These are phyloP conservation scores for Pteromalus puparum DNA, from an alignment of 1,140 invertebrate species.

Conservation along the genomic window DNA sequence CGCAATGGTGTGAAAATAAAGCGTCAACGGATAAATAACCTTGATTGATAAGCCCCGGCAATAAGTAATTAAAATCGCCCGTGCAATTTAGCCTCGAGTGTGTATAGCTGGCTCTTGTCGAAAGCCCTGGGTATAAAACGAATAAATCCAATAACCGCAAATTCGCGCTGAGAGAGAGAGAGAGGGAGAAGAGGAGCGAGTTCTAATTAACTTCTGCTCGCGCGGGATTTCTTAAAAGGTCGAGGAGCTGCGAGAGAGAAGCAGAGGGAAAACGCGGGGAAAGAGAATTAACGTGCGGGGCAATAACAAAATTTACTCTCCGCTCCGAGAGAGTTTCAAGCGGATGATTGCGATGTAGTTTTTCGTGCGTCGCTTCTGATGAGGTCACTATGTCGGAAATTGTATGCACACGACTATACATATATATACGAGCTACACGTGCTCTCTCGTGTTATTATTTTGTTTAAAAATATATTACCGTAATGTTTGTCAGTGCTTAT, in stretches of 20 bases:
- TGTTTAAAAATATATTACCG: not conserved
- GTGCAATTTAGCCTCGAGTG: conserved; percentile 28
- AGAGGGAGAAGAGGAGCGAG: conserved; percentile 10
- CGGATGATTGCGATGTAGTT: not conserved
- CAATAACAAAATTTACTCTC: conserved; percentile 3
- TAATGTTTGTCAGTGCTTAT: not conserved
- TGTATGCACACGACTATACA: too few species aligned
- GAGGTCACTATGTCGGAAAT: too few species aligned
- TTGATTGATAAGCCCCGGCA: conserved; percentile 39
- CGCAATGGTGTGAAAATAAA: not conserved
- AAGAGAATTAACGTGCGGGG: conserved; percentile 18
- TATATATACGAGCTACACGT: not conserved
- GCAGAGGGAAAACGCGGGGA: conserved; percentile 8
- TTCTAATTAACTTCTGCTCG: conserved; percentile 49
- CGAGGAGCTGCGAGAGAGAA: not conserved
- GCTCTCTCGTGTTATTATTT: not conserved
- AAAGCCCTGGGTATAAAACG: conserved; percentile 21
- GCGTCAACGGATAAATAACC: conserved; percentile 14
- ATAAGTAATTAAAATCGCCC: conserved; percentile 40
- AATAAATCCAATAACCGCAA: conserved; percentile 51
- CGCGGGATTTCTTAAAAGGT: conserved; percentile 38
- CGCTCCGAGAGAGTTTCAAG: too few species aligned
- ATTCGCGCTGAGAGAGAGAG: conserved; percentile 7
- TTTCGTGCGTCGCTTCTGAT: not conserved
- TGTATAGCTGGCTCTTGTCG: conserved; percentile 16